Percentiles rank a stretch among this genome's conserved stretches.
These are phyloP conservation scores for Loripinus fragilis DNA, from an alignment of 2,888 invertebrate species.

Conservation along the genomic window DNA sequence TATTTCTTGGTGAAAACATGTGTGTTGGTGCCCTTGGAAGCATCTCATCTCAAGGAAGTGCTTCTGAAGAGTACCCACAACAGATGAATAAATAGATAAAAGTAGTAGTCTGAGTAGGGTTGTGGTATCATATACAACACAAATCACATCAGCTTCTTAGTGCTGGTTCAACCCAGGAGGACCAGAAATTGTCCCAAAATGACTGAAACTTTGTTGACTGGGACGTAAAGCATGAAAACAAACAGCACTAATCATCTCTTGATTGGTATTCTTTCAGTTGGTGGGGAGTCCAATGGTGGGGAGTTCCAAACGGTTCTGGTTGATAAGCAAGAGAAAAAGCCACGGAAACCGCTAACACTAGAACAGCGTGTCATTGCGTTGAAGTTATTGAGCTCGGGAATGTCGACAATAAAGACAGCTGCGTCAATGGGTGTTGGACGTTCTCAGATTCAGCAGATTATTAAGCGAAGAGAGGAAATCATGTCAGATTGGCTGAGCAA, in stretches of 20 bases:
- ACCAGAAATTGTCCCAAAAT: too few relatives aligned
- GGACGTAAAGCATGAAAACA: too few relatives aligned
- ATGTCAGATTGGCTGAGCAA: not conserved
- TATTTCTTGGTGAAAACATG: too few relatives aligned
- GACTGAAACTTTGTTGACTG: too few relatives aligned
- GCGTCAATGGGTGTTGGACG: not conserved
- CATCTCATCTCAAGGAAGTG: too few relatives aligned
- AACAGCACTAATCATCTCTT: not conserved
- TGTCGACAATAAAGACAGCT: not conserved
- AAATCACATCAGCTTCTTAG: too few relatives aligned
- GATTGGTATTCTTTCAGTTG: slow-evolving; percentile 5
- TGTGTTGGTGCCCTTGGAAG: too few relatives aligned
- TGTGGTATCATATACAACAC: too few relatives aligned
- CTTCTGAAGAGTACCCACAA: too few relatives aligned
- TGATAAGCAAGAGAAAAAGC: not conserved
- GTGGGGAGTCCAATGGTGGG: not conserved
- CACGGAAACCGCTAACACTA: not conserved
- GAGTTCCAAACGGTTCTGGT: not conserved
- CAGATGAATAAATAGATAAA: too few relatives aligned
- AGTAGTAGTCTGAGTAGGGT: too few relatives aligned
- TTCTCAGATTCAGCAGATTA: not conserved
- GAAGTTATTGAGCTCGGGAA: not conserved
- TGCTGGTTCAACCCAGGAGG: too few relatives aligned
- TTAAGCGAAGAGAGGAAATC: not conserved
- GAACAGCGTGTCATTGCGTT: not conserved